Base-by-base conservation (phyloP, 1,140 invertebrate species). In the Adelges cooleyi region DNA sequence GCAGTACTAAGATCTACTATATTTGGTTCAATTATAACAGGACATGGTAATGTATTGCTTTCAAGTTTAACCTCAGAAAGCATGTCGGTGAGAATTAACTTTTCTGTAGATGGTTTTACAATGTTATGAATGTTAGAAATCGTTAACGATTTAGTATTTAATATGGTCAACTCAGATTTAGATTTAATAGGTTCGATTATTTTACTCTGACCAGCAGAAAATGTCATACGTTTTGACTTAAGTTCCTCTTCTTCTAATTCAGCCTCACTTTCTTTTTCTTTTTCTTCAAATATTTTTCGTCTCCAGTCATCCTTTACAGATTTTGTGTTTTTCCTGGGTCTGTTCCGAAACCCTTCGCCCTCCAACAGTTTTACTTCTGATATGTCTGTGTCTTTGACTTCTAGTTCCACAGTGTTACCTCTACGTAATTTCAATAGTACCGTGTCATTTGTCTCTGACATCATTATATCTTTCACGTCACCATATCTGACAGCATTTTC, bases 401-500 rank as follows among this genome's bases (percentile, higher is more conserved):
- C 66, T 25, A 67, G 33, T 38, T 36, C 27, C 3, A 67, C 44
- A 49, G 65, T 65, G 54, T 36, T 44, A 46, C 70, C 48, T 66
- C 50, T 48, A 17, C 67, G 86, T 69, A 86, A 75, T 74, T 85
- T 82, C 2, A 90, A 76, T 9, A 88, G 73, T 22, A 89, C 81
- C 46, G 81, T 86, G 72, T 87, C 85, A 66, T 81, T 81, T 72
- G 86, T 82, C 69, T 85, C 82, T 1, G 85, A 85, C 9, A 89
- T 73, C 80, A 88, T 82, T 1, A 90, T 81, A 69, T 86, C 85
- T 51, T 82, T 79, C 8, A 90, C 82, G 69, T 89, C 86, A 22
- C 87, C 86, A 70, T 86, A 84, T 17, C 84, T 75, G 23, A 90
- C 83, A 15, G 86, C 86, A 1, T 82, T 81, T 73, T 90, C 87